phyloP scores from a whole-genome alignment of 2,113 vertebrate genomes.

The Actinemys pallida region DNA sequence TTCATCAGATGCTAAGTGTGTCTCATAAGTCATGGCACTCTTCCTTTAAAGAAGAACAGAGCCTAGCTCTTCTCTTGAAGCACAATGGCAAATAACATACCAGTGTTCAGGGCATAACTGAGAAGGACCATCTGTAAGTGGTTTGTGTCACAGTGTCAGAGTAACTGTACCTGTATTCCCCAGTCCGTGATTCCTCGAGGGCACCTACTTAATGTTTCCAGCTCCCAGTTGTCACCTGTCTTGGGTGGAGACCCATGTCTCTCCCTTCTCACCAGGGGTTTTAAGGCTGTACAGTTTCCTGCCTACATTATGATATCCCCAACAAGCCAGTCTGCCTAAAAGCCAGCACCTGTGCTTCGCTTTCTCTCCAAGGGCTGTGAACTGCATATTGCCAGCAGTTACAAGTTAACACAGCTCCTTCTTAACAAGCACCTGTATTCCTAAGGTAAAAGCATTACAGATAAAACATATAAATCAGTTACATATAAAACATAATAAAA shows the following conservation, averaged over 20 bases:
- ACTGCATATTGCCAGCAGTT: background rate
- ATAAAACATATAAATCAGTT: background rate
- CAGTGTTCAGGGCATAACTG: background rate
- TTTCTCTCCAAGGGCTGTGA: background rate
- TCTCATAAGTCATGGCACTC: background rate
- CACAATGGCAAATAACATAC: background rate
- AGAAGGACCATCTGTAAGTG: too few species aligned
- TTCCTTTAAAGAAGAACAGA: background rate
- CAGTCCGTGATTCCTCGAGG: background rate
- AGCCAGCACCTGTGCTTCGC: background rate
- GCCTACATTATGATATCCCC: background rate
- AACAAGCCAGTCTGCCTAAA: background rate
- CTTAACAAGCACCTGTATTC: background rate
- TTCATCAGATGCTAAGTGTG: background rate
- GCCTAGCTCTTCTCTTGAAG: background rate
- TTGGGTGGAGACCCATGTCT: background rate
- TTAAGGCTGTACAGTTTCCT: background rate
- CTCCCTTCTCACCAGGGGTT: background rate
- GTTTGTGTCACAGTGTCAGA: background rate
- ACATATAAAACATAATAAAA: background rate
- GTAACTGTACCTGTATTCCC: background rate
- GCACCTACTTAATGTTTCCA: background rate
- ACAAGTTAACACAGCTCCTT: background rate
- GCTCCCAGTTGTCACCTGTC: background rate
- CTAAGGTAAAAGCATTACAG: background rate